Base-by-base conservation (phyloP, 2,888 invertebrate genomes). In the Matsumyia berberina region DNA sequence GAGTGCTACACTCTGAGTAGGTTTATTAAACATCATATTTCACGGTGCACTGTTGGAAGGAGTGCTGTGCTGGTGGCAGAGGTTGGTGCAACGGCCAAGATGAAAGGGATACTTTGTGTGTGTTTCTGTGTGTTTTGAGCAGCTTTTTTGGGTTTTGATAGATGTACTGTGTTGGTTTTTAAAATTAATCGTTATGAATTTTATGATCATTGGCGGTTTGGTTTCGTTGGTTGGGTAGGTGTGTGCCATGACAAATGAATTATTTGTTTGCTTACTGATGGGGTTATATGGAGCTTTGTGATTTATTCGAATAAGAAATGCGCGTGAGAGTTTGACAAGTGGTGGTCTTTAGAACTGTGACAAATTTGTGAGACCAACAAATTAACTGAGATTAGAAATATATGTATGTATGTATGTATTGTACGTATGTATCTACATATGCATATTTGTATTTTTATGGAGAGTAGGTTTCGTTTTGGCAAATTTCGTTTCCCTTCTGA, bases 1-100 rank as follows among this genome's bases (percentile, higher is more conserved):
- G 80, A 85, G 51, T 57, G 69, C 69, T 44, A 51, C 58, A 17
- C 46, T 53, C 44, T 70, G 80, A 85, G 85, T 85, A 53, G 80
- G 80, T 76, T 76, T 85, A 85, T 85, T 85, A 85, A 85, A 85
- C 85, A 85, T 85, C 85, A 85, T 85, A 85, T 80, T 85, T 85
- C 80, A 80, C 57, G 57, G 58, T 35, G 46, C 17, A 15, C 15
- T n/a, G 62, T 4, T 17, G 42, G 15, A 72, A 53, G 70, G 58
- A 62, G 82, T 69, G 67, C 46, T 72, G 24, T 11, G 17, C 4
- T 19, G 1, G n/a, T 31, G 51, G 33, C 29, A 49, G 51, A 53
- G 17, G 72, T 33, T 62, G 42, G 29, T 67, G 74, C 51, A 66
- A 60, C 64, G 29, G 66, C 57, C 66, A 57, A 57, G 57, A 76